Percentiles rank a stretch among this genome's conserved stretches.
Evolutionary conservation across 2,888 invertebrate genomes (phyloP).

Genomic region (Oligia strigilis): DNA sequence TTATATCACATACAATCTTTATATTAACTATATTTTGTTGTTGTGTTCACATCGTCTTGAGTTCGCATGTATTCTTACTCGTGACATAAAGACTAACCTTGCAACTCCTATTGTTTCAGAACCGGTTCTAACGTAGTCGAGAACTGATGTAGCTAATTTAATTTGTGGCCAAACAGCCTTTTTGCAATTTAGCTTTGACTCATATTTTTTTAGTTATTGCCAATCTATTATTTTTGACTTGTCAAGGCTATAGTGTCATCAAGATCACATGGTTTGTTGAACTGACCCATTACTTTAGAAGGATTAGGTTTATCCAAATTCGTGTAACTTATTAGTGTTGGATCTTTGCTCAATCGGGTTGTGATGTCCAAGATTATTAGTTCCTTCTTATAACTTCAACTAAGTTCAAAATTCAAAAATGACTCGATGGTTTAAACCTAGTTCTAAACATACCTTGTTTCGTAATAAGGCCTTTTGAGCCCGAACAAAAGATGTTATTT

Average conservation of each 20-base stretch:
- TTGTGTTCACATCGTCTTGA: slow-evolving; percentile 28
- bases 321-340: not conserved
- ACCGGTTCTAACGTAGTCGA: slow-evolving; percentile 64
- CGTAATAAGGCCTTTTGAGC: not conserved
- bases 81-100: slow-evolving; percentile 65
- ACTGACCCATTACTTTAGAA: slow-evolving; percentile 13
- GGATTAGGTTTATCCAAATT: not conserved
- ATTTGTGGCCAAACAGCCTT: slow-evolving; percentile 38
- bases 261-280: slow-evolving; percentile 32
- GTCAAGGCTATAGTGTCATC: slow-evolving; percentile 28
- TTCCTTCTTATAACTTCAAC: not conserved
- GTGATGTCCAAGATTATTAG: slow-evolving; percentile 3
- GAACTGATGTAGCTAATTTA: slow-evolving; percentile 50
- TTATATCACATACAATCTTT: not conserved
- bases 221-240: slow-evolving; percentile 2
- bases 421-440: not conserved
- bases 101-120: slow-evolving; percentile 70
- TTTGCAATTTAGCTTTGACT: slow-evolving; percentile 27
- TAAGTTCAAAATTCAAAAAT: not conserved
- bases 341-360: not conserved
- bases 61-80: slow-evolving; percentile 47
- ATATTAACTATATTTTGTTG: slow-evolving; percentile 13
- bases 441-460: not conserved
- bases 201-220: slow-evolving; percentile 11
- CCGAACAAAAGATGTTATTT: slow-evolving; percentile 22